Evolutionary conservation across 2,888 invertebrate genomes (phyloP).

Genomic region (Chloroclystis v-ata): DNA sequence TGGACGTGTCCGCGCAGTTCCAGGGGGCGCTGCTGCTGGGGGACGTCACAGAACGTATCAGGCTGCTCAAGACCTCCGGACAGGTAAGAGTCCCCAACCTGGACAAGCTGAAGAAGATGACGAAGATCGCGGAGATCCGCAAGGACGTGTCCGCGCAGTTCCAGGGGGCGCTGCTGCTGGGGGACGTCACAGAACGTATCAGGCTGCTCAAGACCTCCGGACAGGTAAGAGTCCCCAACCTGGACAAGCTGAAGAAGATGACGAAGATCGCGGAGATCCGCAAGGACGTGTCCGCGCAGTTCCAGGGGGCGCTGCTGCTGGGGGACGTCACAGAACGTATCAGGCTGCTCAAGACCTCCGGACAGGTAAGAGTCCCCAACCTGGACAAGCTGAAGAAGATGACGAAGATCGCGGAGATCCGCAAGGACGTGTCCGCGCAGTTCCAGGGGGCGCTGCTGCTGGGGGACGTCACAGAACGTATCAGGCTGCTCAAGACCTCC

Average conservation of each 20-base stretch:
- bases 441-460: conserved; percentile 95
- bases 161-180: conserved; percentile 94
- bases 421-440: conserved; percentile 97
- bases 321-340: conserved; percentile 95
- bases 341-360: conserved; percentile 86
- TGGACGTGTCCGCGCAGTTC: conserved; percentile 97
- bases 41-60: conserved; percentile 92
- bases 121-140: conserved; percentile 98
- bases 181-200: conserved; percentile 94
- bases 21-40: conserved; percentile 95
- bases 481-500: conserved; percentile 87
- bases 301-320: conserved; percentile 93
- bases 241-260: conserved; percentile 98
- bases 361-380: conserved; percentile 59
- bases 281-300: conserved; percentile 97
- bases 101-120: conserved; percentile 98
- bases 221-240: conserved; percentile 80
- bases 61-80: conserved; percentile 86
- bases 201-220: conserved; percentile 87
- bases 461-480: conserved; percentile 94
- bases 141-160: conserved; percentile 98
- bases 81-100: conserved; percentile 82
- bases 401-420: conserved; percentile 99
- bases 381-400: conserved; percentile 97
- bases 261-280: conserved; percentile 99